Evolutionary conservation across 2,797 vertebrate genomes (phyloP).

Genomic region (Parambassis ranga): DNA sequence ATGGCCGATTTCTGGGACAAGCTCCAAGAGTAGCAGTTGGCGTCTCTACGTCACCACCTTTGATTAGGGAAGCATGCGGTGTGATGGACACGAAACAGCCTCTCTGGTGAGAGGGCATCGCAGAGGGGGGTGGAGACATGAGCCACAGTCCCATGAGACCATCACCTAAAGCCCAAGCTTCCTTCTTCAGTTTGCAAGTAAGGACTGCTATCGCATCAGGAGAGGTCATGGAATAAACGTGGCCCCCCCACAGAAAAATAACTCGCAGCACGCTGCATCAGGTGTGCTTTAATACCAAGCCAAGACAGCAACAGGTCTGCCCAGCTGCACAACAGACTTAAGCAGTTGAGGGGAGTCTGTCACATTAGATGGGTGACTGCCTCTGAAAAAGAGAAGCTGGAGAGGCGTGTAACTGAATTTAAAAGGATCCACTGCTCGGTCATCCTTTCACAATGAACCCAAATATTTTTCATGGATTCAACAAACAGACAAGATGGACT

Average conservation of each 20-base stretch:
- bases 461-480: constrained; percentile 16
- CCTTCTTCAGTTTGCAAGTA: constrained; percentile 8
- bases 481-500: constrained; percentile 16
- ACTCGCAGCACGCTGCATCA: constrained; percentile 37
- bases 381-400: constrained; percentile 27
- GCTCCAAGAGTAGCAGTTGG: constrained; percentile 80
- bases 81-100: constrained; percentile 35
- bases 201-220: constrained; percentile 20
- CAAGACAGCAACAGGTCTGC: constrained; percentile 52
- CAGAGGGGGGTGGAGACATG: constrained; percentile 40
- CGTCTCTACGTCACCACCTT: constrained; percentile 72
- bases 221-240: constrained; percentile 38
- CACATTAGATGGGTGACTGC: constrained; percentile 55
- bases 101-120: constrained; percentile 24
- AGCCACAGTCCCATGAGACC: constrained; percentile 25
- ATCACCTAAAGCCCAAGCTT: constrained; percentile 3
- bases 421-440: constrained; percentile 33
- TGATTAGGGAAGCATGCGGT: constrained; percentile 60
- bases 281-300: constrained; percentile 50
- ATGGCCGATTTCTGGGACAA: constrained; percentile 72
- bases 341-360: constrained; percentile 48
- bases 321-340: constrained; percentile 42
- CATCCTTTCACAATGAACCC: constrained; percentile 11
- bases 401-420: constrained; percentile 19
- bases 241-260: constrained; percentile 30